phyloP scores from a whole-genome alignment of 2,113 vertebrate genomes.

The Atrichornis clamosus region DNA sequence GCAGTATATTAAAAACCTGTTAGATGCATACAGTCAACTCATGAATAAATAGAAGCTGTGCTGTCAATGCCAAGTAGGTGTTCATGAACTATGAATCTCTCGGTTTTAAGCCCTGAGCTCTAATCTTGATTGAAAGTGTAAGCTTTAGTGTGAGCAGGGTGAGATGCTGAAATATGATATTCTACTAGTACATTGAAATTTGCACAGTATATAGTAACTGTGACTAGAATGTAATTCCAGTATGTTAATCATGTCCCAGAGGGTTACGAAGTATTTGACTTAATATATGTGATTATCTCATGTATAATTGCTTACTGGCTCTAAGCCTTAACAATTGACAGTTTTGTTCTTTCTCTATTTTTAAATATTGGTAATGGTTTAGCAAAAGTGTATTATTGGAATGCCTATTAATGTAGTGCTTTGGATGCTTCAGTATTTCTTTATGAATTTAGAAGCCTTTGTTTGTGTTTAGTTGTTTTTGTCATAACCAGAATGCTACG shows the following conservation, averaged over 20 bases:
- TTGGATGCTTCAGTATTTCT: background rate
- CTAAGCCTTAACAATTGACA: background rate
- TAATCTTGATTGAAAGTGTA: background rate
- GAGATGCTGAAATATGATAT: background rate
- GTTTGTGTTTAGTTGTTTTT: background rate
- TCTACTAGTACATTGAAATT: background rate
- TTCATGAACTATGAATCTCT: background rate
- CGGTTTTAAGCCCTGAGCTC: background rate
- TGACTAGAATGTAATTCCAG: background rate
- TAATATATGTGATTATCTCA: background rate
- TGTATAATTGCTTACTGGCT: background rate
- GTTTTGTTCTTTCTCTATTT: background rate
- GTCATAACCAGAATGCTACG: background rate
- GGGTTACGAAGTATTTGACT: background rate
- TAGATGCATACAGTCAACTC: background rate
- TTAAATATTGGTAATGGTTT: background rate
- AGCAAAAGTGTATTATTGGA: background rate
- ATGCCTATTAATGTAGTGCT: background rate
- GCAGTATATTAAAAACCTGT: background rate
- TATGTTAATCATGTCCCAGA: background rate
- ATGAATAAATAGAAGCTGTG: background rate
- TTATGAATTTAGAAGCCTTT: background rate
- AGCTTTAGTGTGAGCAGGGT: background rate
- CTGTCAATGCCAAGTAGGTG: background rate
- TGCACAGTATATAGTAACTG: background rate